phyloP scores from a whole-genome alignment of 2,888 invertebrate genomes.

The Spatulosminthurus flaviceps region DNA sequence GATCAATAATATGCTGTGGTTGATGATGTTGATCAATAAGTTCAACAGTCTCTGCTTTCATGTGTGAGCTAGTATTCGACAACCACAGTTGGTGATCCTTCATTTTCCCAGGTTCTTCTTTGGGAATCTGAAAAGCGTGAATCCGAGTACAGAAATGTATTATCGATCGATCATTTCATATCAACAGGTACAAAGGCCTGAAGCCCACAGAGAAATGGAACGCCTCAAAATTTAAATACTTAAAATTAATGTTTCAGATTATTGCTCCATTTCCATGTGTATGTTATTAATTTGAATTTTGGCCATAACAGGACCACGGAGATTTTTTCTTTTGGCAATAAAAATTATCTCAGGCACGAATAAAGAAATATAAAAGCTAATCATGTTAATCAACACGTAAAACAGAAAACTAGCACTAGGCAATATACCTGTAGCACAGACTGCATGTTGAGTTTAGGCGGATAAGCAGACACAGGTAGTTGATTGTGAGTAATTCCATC shows the following conservation, averaged over 20 bases:
- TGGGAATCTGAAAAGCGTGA: slow-evolving; percentile 9
- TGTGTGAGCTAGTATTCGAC: slow-evolving; percentile 11
- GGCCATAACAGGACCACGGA: no score
- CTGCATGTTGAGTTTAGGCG: slow-evolving; percentile 58
- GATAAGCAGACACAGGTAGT: slow-evolving; percentile 51
- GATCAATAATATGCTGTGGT: slow-evolving; percentile 29
- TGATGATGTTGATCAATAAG: slow-evolving; percentile 31
- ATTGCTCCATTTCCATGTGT: neutral
- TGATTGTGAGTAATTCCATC: slow-evolving; percentile 45
- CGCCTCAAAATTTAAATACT: no score
- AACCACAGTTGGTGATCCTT: slow-evolving; percentile 38
- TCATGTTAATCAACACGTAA: no score
- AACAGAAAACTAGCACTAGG: no score
- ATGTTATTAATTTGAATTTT: neutral
- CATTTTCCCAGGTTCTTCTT: slow-evolving; percentile 27
- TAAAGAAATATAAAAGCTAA: no score
- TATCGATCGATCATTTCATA: no score
- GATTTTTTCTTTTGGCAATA: no score
- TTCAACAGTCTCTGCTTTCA: slow-evolving; percentile 27
- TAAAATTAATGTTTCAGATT: no score
- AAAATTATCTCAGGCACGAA: no score
- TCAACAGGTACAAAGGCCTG: no score
- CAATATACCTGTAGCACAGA: slow-evolving; percentile 59
- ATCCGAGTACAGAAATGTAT: slow-evolving; percentile 5
- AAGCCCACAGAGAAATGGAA: no score